phyloP scores from a whole-genome alignment of 1,140 invertebrate species.

The Drosophila kanapiae region DNA sequence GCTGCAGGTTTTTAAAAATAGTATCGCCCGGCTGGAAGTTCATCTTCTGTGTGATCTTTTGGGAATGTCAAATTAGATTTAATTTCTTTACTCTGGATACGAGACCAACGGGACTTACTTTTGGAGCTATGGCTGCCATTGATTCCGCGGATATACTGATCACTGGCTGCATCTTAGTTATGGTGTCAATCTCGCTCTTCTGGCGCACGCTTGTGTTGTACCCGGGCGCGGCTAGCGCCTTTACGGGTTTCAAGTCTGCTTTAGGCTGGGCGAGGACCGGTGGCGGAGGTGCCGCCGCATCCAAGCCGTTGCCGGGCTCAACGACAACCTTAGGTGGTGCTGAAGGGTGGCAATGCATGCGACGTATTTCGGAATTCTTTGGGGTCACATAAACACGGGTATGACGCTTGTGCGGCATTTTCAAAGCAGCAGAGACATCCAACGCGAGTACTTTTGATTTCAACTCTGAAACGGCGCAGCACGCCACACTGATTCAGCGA shows the following conservation, averaged over 20 bases:
- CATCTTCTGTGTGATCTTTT: conserved; percentile 59
- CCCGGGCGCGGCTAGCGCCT: conserved; percentile 37
- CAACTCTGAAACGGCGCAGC: conserved; percentile 1
- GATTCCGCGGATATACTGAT: conserved; percentile 23
- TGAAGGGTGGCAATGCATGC: not conserved
- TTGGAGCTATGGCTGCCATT: conserved; percentile 49
- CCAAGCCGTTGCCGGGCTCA: not conserved
- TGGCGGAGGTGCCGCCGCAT: not conserved
- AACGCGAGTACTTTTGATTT: not conserved
- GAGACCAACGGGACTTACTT: conserved; percentile 2
- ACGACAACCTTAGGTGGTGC: conserved; percentile 20
- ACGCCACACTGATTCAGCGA: not conserved
- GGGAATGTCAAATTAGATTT: not conserved
- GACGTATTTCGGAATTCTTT: conserved; percentile 10
- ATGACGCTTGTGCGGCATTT: conserved; percentile 59
- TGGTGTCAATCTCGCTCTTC: conserved; percentile 20
- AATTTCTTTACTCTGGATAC: too few relatives aligned
- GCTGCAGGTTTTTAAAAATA: conserved; percentile 47
- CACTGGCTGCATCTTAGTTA: conserved; percentile 3
- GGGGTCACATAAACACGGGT: not conserved
- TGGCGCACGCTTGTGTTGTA: conserved; percentile 48
- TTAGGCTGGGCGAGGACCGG: not conserved
- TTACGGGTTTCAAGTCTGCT: not conserved
- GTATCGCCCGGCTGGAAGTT: conserved; percentile 42
- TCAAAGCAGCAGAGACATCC: not conserved